These are phyloP conservation scores for Actinia equina DNA, from an alignment of 64 coral and sea anemone genomes.

Conservation along the genomic window DNA sequence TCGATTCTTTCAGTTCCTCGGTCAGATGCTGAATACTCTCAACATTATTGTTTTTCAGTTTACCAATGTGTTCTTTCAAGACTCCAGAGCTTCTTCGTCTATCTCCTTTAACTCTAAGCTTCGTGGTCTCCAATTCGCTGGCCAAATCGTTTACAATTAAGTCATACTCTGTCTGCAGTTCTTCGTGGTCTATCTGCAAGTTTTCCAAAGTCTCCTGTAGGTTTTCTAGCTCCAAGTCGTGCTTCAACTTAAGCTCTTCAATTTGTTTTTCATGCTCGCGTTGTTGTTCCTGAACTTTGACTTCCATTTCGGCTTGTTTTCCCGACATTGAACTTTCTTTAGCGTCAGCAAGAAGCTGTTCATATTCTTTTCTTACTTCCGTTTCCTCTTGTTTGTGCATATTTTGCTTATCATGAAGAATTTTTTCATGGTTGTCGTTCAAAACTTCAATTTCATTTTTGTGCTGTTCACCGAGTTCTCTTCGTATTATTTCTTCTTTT, in stretches of 20 bases:
- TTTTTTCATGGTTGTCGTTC: conserved; percentile 35
- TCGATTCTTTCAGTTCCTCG: conserved; percentile 55
- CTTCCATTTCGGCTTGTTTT: background rate
- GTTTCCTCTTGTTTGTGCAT: conserved; percentile 25
- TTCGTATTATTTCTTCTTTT: conserved; percentile 45
- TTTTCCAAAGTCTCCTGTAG: conserved; percentile 78
- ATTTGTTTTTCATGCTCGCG: conserved; percentile 19
- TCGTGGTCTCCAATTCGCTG: conserved; percentile 58
- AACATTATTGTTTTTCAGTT: conserved; percentile 38
- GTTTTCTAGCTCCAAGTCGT: conserved; percentile 52
- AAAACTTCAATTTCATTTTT: conserved; percentile 31
- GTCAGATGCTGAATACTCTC: conserved; percentile 37
- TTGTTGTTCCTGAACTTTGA: conserved; percentile 2
- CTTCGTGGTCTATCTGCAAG: conserved; percentile 57
- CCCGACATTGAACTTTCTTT: background rate
- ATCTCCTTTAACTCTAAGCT: background rate
- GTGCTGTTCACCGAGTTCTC: conserved; percentile 34
- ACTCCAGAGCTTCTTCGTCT: conserved; percentile 40
- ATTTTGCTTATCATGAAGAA: conserved; percentile 35
- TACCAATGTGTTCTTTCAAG: conserved; percentile 48
- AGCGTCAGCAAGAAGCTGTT: background rate
- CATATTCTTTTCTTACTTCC: conserved; percentile 31
- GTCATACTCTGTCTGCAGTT: conserved; percentile 75
- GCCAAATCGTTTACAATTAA: conserved; percentile 69
- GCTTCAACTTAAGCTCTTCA: conserved; percentile 32